These are phyloP conservation scores for Timandra comae DNA, from an alignment of 2,888 invertebrate species.

Conservation along the genomic window DNA sequence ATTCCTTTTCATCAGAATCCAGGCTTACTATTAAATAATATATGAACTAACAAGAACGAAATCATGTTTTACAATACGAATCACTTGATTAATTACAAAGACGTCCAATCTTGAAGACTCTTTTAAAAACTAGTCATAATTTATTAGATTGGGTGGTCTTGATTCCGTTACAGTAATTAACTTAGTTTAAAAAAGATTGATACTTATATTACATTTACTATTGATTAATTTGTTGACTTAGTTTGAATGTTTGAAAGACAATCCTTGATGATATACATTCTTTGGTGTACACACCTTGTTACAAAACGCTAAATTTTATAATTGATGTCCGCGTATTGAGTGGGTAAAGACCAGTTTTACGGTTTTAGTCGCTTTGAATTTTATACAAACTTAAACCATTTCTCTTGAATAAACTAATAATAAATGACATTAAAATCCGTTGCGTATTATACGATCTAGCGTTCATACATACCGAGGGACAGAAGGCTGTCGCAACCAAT, in stretches of 20 bases:
- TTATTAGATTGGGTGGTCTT: slow-evolving; percentile 35
- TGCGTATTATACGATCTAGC: no score
- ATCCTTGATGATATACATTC: no score
- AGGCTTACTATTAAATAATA: no score
- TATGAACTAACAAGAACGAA: slow-evolving; percentile 11
- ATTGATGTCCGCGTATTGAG: not conserved
- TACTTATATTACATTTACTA: slow-evolving; percentile 3
- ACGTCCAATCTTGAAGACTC: slow-evolving; percentile 13
- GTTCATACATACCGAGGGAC: no score
- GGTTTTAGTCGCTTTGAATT: not conserved
- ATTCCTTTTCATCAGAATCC: no score
- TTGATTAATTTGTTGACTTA: not conserved
- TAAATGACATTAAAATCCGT: no score
- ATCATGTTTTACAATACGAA: slow-evolving; percentile 11
- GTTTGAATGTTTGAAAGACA: no score
- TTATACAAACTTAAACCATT: not conserved
- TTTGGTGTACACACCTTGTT: not conserved
- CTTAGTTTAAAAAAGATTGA: slow-evolving; percentile 22
- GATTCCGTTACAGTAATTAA: slow-evolving; percentile 25
- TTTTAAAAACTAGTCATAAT: slow-evolving; percentile 33
- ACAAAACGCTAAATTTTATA: not conserved
- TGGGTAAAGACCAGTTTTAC: not conserved
- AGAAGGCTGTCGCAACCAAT: no score
- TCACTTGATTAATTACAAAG: slow-evolving; percentile 18
- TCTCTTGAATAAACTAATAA: not conserved